Base-by-base conservation (phyloP, 2,888 invertebrate species). In the Leptinotarsa peninsularis region DNA sequence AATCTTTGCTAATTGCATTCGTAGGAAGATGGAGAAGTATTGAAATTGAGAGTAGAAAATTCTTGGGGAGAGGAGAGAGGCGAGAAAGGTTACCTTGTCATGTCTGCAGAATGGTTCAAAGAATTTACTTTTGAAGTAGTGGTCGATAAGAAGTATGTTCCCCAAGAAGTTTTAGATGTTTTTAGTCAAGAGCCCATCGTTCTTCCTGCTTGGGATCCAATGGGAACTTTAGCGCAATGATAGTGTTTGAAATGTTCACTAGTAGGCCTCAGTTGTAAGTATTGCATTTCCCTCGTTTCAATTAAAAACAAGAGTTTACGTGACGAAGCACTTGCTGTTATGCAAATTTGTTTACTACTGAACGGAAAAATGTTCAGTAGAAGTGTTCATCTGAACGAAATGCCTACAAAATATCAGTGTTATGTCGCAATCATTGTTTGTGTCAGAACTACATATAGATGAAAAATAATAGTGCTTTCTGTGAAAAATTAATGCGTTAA, bases 151-250 rank as follows among this genome's bases (percentile, higher is more conserved):
- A 95, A 94, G 85, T 93, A 91, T 84, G 93, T 97, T 33, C 92
- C 96, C 10, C 88, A 90, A 1, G 92, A 94, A 63, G 93, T 96
- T 13, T 84, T 96, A 81, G 91, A 92, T 75, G 94, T 96, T 18
- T 94, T 94, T 85, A 90, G 93, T 68, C 93, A 94, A 86, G 91
- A 93, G 75, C 94, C 96, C 0, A 91, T 92, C 76, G 91, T 94
- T 54, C 89, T 97, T 84, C 97, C 97, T 4, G 96, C 97, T 0
- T 97, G 97, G 97, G 97, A 97, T 88, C 97, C 97, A 2, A 96
- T 97, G 96, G 97, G 97, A 74, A 94, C 94, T 2, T 90, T 95
- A 75, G 95, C 95, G 14, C 72, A 72, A n/a, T 79, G 78, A 75
- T 78, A 74, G 73, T 72, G 71, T 67, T 67, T 49, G 58, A 15